phyloP scores from a whole-genome alignment of 2,888 invertebrate genomes.

The Mylabris sibirica region DNA sequence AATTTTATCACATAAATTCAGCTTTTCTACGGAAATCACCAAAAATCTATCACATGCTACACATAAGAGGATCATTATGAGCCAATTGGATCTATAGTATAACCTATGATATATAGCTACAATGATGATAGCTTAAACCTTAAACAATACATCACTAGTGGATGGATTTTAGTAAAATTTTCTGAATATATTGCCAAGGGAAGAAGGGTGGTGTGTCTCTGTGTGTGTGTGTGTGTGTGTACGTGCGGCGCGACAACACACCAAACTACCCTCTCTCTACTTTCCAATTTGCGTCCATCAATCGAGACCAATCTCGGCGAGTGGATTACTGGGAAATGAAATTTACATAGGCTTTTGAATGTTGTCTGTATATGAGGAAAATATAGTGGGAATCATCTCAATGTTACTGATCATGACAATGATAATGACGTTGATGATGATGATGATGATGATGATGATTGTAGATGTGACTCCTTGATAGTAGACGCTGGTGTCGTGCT shows the following conservation, averaged over 20 bases:
- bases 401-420: not conserved
- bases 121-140: not conserved
- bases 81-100: not conserved
- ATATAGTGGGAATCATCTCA: slow-evolving; percentile 15
- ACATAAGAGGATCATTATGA: slow-evolving; percentile 1
- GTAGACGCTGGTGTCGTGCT: not conserved
- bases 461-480: slow-evolving; percentile 1
- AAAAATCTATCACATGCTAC: not conserved
- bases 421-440: not conserved
- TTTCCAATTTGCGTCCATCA: slow-evolving; percentile 77
- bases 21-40: not conserved
- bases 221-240: slow-evolving; percentile 9
- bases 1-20: not conserved
- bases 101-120: not conserved
- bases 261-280: slow-evolving; percentile 54
- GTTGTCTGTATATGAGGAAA: slow-evolving; percentile 18
- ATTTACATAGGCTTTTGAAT: slow-evolving; percentile 69
- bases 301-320: slow-evolving; percentile 75
- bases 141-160: not conserved
- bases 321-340: slow-evolving; percentile 75
- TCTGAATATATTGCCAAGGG: not conserved
- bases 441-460: not conserved
- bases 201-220: too few relatives aligned
- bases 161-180: not conserved
- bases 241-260: slow-evolving; percentile 48